Conservation (phyloP, 2,888 invertebrate genomes). For the Eristalinus aeneus region DNA sequence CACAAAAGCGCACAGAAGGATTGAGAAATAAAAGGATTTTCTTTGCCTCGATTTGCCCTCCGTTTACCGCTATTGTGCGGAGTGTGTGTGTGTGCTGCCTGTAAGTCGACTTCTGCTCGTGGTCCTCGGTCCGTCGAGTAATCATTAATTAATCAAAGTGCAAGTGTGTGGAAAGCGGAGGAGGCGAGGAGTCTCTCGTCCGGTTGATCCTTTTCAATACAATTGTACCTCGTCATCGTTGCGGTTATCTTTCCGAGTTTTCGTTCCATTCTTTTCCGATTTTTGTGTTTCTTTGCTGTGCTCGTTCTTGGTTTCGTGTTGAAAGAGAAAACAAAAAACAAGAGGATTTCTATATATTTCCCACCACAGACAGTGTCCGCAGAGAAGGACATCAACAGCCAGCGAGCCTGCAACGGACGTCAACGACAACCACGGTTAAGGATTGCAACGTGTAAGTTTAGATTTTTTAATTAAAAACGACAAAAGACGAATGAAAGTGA, state of each 20-base stretch:
- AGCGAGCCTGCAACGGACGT: conserved; percentile 1
- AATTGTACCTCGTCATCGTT: background rate
- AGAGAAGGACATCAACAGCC: conserved; percentile 7
- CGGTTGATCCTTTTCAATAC: conserved; percentile 63
- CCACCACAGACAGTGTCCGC: conserved; percentile 26
- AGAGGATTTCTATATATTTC: background rate
- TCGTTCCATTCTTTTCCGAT: background rate
- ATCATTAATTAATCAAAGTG: conserved; percentile 70
- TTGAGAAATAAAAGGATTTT: conserved; percentile 20
- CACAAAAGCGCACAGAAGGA: conserved; percentile 26
- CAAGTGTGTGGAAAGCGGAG: conserved; percentile 40
- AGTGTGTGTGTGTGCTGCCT: conserved; percentile 16
- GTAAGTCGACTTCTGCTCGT: background rate
- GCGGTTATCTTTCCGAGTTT: background rate
- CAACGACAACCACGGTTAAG: conserved; percentile 23
- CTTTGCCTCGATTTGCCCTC: conserved; percentile 14
- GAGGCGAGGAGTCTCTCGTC: conserved; percentile 48
- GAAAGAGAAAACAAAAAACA: background rate
- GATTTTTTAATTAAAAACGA: conserved; percentile 67
- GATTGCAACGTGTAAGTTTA: conserved; percentile 69
- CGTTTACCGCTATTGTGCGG: background rate
- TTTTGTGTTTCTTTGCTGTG: background rate
- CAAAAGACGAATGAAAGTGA: conserved; percentile 68
- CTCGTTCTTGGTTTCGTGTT: background rate
- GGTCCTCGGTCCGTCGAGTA: background rate